phyloP scores from a whole-genome alignment of 1,140 invertebrate species.

The Hirudo medicinalis region DNA sequence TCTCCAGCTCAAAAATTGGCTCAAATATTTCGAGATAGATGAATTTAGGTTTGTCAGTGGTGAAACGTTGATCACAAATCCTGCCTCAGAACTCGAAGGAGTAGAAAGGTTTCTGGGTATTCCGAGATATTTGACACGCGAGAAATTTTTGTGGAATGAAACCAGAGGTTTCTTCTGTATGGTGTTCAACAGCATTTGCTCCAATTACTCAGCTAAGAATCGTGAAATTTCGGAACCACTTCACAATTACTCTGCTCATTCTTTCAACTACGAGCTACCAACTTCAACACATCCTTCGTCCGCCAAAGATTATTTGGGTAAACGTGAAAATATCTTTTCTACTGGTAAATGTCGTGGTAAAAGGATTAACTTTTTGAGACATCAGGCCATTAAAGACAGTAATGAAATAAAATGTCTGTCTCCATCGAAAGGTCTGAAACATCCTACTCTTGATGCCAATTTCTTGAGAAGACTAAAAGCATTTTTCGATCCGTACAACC shows the following conservation, averaged over 20 bases:
- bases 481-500: slow-evolving; percentile 15
- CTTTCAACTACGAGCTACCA: background rate
- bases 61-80: slow-evolving; percentile 67
- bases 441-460: slow-evolving; percentile 35
- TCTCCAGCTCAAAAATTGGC: slow-evolving; percentile 65
- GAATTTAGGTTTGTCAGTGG: slow-evolving; percentile 75
- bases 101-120: slow-evolving; percentile 76
- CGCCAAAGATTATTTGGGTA: background rate
- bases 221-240: background rate
- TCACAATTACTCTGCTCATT: background rate
- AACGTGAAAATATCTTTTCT: background rate
- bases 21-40: slow-evolving; percentile 62
- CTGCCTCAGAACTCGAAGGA: slow-evolving; percentile 62
- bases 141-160: slow-evolving; percentile 34
- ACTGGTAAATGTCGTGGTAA: too few species aligned
- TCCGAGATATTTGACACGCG: slow-evolving; percentile 45
- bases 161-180: slow-evolving; percentile 42
- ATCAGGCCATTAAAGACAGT: background rate
- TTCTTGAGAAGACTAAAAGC: slow-evolving; percentile 32
- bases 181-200: slow-evolving; percentile 10
- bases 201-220: background rate
- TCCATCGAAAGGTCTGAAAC: slow-evolving; percentile 39
- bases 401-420: slow-evolving; percentile 35
- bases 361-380: background rate
- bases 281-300: background rate